Evolutionary conservation across 1,140 invertebrate species (phyloP).

Genomic region (Teleogryllus occipitalis): DNA sequence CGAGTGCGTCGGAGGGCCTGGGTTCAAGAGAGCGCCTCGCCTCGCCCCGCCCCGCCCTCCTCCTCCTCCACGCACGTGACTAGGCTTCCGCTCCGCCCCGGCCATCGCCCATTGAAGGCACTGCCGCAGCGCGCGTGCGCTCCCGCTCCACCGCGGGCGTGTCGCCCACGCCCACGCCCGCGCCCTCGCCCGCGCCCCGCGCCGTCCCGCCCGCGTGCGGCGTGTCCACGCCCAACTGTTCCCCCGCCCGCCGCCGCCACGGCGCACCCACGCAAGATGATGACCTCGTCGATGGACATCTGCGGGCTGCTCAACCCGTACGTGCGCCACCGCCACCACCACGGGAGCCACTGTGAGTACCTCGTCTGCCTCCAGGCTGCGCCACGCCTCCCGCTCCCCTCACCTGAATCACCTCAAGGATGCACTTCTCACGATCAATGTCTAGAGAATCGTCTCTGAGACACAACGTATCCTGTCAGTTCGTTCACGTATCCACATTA

Average conservation of each 20-base stretch:
- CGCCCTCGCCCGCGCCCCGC: background rate
- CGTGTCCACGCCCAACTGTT: background rate
- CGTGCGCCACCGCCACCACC: background rate
- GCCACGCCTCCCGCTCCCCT: no score
- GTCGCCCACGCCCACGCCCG: background rate
- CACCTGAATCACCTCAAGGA: no score
- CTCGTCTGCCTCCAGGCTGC: no score
- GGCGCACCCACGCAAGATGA: background rate
- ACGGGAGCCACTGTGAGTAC: background rate
- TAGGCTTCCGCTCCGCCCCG: background rate
- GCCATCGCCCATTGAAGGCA: background rate
- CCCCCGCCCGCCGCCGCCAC: background rate
- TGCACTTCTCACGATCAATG: no score
- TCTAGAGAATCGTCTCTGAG: no score
- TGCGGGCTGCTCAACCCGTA: background rate
- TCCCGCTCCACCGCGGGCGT: background rate
- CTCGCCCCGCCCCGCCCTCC: no score
- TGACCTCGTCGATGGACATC: background rate
- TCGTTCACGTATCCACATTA: no score
- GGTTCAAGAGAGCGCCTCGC: no score
- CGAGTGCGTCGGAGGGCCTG: background rate
- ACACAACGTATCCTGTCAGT: no score
- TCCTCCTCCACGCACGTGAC: background rate
- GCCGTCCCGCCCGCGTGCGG: no score
- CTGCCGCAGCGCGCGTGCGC: background rate